A percentile compares a stretch with the other conserved stretches of the same genome.
These are phyloP conservation scores for Columbina picui DNA, from an alignment of 2,113 vertebrate species.

Conservation along the genomic window DNA sequence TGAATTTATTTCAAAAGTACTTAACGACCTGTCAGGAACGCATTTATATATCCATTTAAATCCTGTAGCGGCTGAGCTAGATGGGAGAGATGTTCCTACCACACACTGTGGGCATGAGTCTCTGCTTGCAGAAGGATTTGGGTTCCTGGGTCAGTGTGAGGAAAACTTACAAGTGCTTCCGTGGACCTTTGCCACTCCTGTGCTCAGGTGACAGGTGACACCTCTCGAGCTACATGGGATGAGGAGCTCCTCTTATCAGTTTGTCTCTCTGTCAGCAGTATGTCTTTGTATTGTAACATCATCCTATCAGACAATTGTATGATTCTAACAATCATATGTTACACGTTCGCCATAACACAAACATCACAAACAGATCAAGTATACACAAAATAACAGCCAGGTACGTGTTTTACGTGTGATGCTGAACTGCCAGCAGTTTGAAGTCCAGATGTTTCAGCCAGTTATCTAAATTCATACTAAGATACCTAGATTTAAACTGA, in stretches of 20 bases:
- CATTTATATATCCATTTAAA: neutral
- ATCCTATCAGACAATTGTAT: neutral
- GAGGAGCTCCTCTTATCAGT: neutral
- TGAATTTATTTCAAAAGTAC: neutral
- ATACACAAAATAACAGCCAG: neutral
- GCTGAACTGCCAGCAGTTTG: neutral
- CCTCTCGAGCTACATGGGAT: neutral
- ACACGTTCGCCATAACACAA: neutral
- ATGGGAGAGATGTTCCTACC: neutral
- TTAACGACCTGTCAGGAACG: neutral
- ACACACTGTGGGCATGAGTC: accelerated
- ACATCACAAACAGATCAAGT: neutral
- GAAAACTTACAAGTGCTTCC: neutral
- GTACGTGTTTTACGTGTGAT: neutral
- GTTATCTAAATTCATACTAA: neutral
- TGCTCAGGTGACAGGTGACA: neutral
- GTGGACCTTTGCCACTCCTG: neutral
- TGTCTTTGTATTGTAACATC: neutral
- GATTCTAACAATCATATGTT: neutral
- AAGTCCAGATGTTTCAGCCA: neutral
- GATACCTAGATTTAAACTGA: neutral
- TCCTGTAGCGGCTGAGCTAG: neutral
- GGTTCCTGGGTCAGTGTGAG: accelerated
- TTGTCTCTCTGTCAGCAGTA: neutral
- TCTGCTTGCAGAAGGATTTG: neutral